phyloP scores from a whole-genome alignment of 2,888 invertebrate species.

The Drosophila emarginata region DNA sequence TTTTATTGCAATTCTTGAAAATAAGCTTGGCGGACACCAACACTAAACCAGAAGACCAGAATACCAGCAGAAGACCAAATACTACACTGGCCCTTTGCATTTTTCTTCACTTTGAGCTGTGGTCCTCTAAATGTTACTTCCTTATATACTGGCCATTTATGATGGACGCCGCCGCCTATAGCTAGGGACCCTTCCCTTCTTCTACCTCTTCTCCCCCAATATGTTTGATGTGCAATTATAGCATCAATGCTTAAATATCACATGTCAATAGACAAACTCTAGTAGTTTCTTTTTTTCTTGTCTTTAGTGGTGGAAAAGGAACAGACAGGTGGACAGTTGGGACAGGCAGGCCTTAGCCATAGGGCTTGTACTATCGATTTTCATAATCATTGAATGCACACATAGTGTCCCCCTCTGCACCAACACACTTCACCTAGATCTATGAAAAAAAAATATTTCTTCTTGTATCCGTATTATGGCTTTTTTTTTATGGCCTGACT shows the following conservation, averaged over 20 bases:
- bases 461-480: neutral
- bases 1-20: constrained; percentile 57
- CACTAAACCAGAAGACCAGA: constrained; percentile 14
- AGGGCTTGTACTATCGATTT: constrained; percentile 47
- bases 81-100: constrained; percentile 14
- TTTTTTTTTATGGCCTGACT: too few species aligned
- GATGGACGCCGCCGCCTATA: constrained; percentile 29
- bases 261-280: constrained; percentile 52
- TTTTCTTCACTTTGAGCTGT: neutral
- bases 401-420: neutral
- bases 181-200: neutral
- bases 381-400: constrained; percentile 33
- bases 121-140: constrained; percentile 6
- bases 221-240: constrained; percentile 71
- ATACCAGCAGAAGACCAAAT: constrained; percentile 14
- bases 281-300: neutral
- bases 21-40: constrained; percentile 24
- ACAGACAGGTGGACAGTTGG: constrained; percentile 29
- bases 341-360: constrained; percentile 6
- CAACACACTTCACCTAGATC: neutral
- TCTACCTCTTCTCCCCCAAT: neutral
- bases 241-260: constrained; percentile 73
- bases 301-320: constrained; percentile 1
- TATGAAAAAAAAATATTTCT: neutral
- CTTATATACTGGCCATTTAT: constrained; percentile 51